A percentile compares a stretch with the other conserved stretches of the same genome.
Conservation (phyloP, 2,113 vertebrate species). For the Stomatorhinus ivindoensis region DNA sequence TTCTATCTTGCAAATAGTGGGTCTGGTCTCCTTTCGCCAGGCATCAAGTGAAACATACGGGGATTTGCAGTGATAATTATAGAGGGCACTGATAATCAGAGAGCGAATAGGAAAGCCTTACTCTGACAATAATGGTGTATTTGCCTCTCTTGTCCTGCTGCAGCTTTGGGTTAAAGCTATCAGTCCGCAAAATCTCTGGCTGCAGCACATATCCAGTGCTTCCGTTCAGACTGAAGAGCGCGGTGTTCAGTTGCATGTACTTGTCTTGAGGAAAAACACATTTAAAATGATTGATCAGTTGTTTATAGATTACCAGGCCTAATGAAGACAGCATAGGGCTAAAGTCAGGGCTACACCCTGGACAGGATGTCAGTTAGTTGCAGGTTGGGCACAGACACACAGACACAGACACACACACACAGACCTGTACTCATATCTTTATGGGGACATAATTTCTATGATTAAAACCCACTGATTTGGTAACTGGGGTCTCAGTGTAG, state of each 20-base stretch:
- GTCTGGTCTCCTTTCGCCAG: not conserved
- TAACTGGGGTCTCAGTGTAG: no score
- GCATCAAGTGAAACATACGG: not conserved
- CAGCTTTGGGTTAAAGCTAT: conserved; percentile 79
- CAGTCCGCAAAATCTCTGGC: conserved; percentile 80
- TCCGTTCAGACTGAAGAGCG: conserved; percentile 85
- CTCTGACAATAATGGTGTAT: conserved; percentile 59
- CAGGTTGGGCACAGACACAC: not conserved
- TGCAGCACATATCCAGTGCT: conserved; percentile 83
- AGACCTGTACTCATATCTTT: not conserved
- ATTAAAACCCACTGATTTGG: not conserved
- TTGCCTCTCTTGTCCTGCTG: conserved; percentile 62
- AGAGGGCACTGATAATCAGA: not conserved
- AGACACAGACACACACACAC: not conserved
- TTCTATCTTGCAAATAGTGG: not conserved
- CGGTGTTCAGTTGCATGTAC: conserved; percentile 84
- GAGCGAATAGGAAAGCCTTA: conserved; percentile 28
- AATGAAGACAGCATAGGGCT: not conserved
- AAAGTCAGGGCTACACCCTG: not conserved
- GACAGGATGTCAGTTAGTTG: not conserved
- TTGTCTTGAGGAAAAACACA: conserved; percentile 67
- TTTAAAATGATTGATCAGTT: not conserved
- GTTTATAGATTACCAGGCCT: not conserved
- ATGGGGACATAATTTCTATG: not conserved
- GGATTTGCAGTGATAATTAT: not conserved